A percentile compares a stretch with the other conserved stretches of the same genome.
phyloP scores from a whole-genome alignment of 2,888 invertebrate species.

The Taenaris catops region DNA sequence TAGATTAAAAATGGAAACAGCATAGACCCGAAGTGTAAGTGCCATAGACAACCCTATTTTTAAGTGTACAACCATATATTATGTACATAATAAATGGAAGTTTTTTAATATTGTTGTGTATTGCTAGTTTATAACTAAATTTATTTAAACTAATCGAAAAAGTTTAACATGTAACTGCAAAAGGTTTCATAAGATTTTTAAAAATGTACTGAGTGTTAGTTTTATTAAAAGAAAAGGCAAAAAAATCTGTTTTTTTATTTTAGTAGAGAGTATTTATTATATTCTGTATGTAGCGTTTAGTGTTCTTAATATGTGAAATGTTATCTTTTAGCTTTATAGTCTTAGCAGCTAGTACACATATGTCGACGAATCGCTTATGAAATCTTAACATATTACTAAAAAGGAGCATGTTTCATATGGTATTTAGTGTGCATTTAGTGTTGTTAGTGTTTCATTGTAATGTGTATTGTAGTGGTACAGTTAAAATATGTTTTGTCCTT shows the following conservation, averaged over 20 bases:
- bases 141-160: slow-evolving; percentile 24
- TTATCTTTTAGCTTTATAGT: too few relatives aligned
- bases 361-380: slow-evolving; percentile 3
- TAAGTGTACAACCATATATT: too few relatives aligned
- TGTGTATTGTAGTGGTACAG: slow-evolving; percentile 2
- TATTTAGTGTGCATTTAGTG: too few relatives aligned
- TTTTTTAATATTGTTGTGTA: slow-evolving; percentile 9
- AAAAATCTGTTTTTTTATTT: too few relatives aligned
- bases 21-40: slow-evolving; percentile 26
- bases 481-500: slow-evolving; percentile 6
- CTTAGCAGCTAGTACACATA: neutral
- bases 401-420: slow-evolving; percentile 4
- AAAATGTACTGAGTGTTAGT: slow-evolving; percentile 1
- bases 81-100: slow-evolving; percentile 20
- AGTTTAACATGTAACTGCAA: slow-evolving; percentile 11
- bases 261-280: too few relatives aligned
- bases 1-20: too few relatives aligned
- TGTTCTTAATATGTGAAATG: too few relatives aligned
- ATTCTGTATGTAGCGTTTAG: too few relatives aligned
- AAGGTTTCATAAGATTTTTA: slow-evolving; percentile 12
- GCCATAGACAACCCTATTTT: slow-evolving; percentile 30
- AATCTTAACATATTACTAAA: slow-evolving; percentile 4
- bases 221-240: too few relatives aligned
- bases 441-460: too few relatives aligned
- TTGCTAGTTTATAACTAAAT: slow-evolving; percentile 30